phyloP scores from a whole-genome alignment of 2,113 vertebrate species.

The Percina caprodes region DNA sequence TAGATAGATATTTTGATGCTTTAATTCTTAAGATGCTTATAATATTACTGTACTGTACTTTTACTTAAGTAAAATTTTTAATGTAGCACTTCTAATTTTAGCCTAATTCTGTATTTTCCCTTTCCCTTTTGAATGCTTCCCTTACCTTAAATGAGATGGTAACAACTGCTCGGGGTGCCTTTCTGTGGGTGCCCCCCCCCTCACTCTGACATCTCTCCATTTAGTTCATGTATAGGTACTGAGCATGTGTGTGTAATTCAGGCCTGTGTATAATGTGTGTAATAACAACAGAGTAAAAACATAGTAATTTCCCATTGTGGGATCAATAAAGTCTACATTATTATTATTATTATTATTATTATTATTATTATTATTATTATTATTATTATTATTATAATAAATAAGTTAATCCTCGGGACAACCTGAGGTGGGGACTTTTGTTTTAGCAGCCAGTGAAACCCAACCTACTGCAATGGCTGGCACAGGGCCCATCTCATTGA shows the following conservation, averaged over 20 bases:
- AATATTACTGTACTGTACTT: background rate
- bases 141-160: constrained; percentile 27
- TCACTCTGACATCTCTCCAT: no score
- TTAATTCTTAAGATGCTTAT: background rate
- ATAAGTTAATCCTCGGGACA: constrained; percentile 54
- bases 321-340: no score
- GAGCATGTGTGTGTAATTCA: no score
- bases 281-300: no score
- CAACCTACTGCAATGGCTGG: constrained; percentile 60
- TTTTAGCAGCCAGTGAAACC: constrained; percentile 81
- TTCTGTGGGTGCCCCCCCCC: no score
- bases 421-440: constrained; percentile 67
- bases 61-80: background rate
- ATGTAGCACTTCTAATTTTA: no score
- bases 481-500: constrained; percentile 71
- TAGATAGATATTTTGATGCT: background rate
- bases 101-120: no score
- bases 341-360: no score
- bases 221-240: no score
- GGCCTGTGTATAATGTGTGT: no score
- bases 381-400: background rate
- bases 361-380: no score
- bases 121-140: background rate
- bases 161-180: background rate
- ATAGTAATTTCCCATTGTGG: no score